phyloP scores from a whole-genome alignment of 2,888 invertebrate species.

The Drosophila robusta region DNA sequence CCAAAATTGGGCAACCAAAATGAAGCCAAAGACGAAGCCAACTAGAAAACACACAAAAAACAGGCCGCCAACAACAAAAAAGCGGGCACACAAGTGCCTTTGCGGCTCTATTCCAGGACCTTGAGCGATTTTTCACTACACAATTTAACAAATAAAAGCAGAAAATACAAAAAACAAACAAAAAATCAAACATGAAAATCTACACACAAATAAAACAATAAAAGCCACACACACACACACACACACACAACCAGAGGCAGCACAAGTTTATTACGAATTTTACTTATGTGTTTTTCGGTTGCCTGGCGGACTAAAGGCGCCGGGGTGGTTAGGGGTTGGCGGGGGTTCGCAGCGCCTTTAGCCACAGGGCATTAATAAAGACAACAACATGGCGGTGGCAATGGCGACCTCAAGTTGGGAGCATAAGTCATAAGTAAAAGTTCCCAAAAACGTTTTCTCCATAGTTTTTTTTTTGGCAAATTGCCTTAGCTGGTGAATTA shows the following conservation, averaged over 20 bases:
- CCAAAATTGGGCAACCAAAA: constrained; percentile 75
- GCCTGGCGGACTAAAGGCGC: constrained; percentile 7
- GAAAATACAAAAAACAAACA: constrained; percentile 24
- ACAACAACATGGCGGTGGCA: constrained; percentile 56
- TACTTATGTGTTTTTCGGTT: constrained; percentile 73
- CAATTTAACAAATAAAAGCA: constrained; percentile 78
- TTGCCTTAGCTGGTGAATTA: constrained; percentile 16
- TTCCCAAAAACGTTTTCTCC: constrained; percentile 29
- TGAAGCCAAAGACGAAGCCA: constrained; percentile 64
- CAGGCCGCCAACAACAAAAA: constrained; percentile 25
- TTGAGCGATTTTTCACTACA: constrained; percentile 77
- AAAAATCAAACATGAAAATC: constrained; percentile 63
- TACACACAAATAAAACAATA: constrained; percentile 80
- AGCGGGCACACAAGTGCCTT: constrained; percentile 32
- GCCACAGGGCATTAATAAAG: constrained; percentile 78
- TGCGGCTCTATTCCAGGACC: constrained; percentile 54
- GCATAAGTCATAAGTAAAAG: constrained; percentile 56
- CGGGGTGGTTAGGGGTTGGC: constrained; percentile 1
- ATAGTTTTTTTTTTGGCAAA: constrained; percentile 18
- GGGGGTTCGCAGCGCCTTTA: constrained; percentile 27
- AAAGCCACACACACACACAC: constrained; percentile 57
- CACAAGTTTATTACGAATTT: constrained; percentile 80
- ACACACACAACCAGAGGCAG: constrained; percentile 31
- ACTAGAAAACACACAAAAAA: constrained; percentile 53
- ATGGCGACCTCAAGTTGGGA: constrained; percentile 33